Conservation (phyloP, 2,888 invertebrate species). For the Notodonta dromedarius region DNA sequence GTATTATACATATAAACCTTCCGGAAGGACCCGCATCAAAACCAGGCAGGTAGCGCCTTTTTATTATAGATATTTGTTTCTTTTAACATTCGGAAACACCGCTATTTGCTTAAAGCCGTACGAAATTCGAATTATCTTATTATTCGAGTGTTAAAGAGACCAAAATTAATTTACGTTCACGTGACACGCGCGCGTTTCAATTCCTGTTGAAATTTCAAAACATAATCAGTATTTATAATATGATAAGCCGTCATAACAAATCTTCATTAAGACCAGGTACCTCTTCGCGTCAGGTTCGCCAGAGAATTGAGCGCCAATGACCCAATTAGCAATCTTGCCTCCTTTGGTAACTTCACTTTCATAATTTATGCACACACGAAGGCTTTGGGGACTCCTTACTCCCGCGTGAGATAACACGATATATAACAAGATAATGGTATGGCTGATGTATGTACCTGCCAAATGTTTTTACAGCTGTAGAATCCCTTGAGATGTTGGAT, state of each 20-base stretch:
- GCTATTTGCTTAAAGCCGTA: background rate
- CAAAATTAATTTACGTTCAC: background rate
- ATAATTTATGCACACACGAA: constrained; percentile 6
- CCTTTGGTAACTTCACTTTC: constrained; percentile 4
- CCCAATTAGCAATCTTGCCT: constrained; percentile 5
- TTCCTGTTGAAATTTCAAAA: background rate
- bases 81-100: background rate
- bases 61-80: background rate
- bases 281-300: background rate
- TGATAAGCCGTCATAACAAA: background rate
- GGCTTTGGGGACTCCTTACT: background rate
- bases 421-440: background rate
- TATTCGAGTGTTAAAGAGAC: background rate
- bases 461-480: background rate
- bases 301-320: constrained; percentile 4
- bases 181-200: background rate
- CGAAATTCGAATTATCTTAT: too few species aligned
- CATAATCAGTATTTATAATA: background rate
- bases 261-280: background rate
- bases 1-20: too few species aligned
- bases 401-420: background rate
- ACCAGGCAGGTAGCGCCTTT: too few species aligned
- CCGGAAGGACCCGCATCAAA: too few species aligned
- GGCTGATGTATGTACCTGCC: constrained; percentile 18
- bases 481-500: background rate